phyloP scores from a whole-genome alignment of 2,888 invertebrate species.

The Drosophila algonquin region DNA sequence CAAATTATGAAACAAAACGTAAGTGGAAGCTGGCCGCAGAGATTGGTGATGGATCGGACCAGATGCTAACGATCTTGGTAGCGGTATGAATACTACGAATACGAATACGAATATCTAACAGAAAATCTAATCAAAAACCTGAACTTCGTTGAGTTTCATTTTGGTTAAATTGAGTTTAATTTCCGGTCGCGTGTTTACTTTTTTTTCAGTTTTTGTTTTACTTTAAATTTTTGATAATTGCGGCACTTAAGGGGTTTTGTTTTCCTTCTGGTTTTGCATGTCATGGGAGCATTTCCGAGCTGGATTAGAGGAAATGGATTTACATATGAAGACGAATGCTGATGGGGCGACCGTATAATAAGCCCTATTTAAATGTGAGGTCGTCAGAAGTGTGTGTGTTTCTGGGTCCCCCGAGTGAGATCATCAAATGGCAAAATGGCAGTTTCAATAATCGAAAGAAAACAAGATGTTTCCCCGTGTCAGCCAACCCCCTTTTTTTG shows the following conservation, averaged over 20 bases:
- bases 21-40: constrained; percentile 32
- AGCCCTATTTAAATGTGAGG: constrained; percentile 70
- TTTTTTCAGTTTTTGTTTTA: constrained; percentile 53
- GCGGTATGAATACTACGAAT: constrained; percentile 31
- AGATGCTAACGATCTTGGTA: constrained; percentile 41
- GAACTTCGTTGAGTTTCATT: constrained; percentile 55
- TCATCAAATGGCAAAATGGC: constrained; percentile 63
- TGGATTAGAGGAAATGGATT: constrained; percentile 69
- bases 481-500: constrained; percentile 9
- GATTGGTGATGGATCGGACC: constrained; percentile 28
- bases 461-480: constrained; percentile 72
- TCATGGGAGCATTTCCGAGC: constrained; percentile 69
- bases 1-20: constrained; percentile 60
- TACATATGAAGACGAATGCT: constrained; percentile 77
- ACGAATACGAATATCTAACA: constrained; percentile 36
- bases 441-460: constrained; percentile 81
- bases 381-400: constrained; percentile 45
- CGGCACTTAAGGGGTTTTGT: constrained; percentile 51
- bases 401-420: constrained; percentile 50
- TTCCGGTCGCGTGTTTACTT: constrained; percentile 81
- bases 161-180: constrained; percentile 76
- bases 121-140: constrained; percentile 37
- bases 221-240: constrained; percentile 75
- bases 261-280: constrained; percentile 70
- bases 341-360: constrained; percentile 44